Evolutionary conservation across 2,888 invertebrate genomes (phyloP).

Genomic region (Synergus japonicus): DNA sequence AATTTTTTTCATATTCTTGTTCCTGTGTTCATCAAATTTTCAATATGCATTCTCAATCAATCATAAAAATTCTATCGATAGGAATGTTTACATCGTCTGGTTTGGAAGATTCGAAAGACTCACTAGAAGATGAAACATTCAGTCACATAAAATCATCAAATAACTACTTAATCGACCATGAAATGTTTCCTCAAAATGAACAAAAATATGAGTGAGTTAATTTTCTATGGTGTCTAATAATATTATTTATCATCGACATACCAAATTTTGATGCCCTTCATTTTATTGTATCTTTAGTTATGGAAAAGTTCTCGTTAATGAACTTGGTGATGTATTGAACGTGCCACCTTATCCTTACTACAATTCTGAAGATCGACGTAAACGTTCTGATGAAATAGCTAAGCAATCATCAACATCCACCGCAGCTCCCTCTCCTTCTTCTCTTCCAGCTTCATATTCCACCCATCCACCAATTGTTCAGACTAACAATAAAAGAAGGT

Average conservation of each 20-base stretch:
- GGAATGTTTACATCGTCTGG: conserved; percentile 69
- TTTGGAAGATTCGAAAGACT: conserved; percentile 64
- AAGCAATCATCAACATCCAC: conserved; percentile 53
- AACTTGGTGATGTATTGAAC: conserved; percentile 66
- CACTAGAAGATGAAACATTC: conserved; percentile 58
- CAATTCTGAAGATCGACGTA: conserved; percentile 69
- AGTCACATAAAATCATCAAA: conserved; percentile 57
- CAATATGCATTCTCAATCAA: not conserved
- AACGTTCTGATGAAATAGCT: conserved; percentile 65
- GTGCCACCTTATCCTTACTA: conserved; percentile 64
- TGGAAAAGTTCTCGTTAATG: conserved; percentile 68
- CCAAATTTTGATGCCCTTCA: not conserved
- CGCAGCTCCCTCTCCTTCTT: conserved; percentile 51
- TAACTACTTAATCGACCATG: conserved; percentile 60
- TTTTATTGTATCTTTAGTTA: conserved; percentile 58
- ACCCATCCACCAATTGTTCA: not conserved
- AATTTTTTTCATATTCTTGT: not conserved
- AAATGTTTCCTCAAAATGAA: conserved; percentile 59
- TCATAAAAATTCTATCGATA: conserved; percentile 45
- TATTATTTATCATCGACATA: not conserved
- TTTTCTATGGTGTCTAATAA: not conserved
- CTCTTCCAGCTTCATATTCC: not conserved
- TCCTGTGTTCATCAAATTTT: not conserved
- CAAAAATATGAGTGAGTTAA: conserved; percentile 68
- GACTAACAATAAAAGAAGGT: not conserved